Percentiles rank a stretch among this genome's conserved stretches.
phyloP scores from a whole-genome alignment of 2,888 invertebrate genomes.

The Notocelia uddmanniana region DNA sequence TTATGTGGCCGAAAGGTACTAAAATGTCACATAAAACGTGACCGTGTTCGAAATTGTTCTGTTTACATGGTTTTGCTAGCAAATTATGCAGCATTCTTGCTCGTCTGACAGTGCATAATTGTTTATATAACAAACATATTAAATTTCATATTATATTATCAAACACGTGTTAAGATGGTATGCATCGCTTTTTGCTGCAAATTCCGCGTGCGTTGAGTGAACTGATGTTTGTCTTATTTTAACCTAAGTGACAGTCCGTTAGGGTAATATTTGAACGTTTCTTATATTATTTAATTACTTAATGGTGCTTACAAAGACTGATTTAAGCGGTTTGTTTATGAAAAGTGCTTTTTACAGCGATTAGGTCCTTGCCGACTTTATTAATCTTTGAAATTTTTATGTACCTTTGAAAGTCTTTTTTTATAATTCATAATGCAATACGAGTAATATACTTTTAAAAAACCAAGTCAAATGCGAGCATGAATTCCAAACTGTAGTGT shows the following conservation, averaged over 20 bases:
- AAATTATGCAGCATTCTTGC: constrained; percentile 5
- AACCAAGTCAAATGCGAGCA: constrained; percentile 6
- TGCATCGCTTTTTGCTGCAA: constrained; percentile 25
- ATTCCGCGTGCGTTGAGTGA: constrained; percentile 8
- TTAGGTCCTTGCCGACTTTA: no score
- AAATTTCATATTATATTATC: constrained; percentile 24
- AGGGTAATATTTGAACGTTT: constrained; percentile 32
- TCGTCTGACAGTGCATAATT: constrained; percentile 5
- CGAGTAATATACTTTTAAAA: no score
- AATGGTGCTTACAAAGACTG: constrained; percentile 31
- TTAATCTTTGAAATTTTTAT: no score
- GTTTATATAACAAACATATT: constrained; percentile 22
- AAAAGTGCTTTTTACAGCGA: background rate
- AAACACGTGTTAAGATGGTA: constrained; percentile 16
- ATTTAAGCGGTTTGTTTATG: constrained; percentile 17
- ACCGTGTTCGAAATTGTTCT: no score
- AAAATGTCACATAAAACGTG: no score
- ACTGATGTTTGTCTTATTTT: constrained; percentile 29
- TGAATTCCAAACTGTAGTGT: constrained; percentile 19
- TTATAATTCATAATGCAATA: background rate
- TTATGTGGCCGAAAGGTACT: no score
- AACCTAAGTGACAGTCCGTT: constrained; percentile 30
- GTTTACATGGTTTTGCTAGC: background rate
- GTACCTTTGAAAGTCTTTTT: no score
- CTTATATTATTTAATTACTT: constrained; percentile 43